These are phyloP conservation scores for Bellardia pandia DNA, from an alignment of 2,888 invertebrate species.

Conservation along the genomic window DNA sequence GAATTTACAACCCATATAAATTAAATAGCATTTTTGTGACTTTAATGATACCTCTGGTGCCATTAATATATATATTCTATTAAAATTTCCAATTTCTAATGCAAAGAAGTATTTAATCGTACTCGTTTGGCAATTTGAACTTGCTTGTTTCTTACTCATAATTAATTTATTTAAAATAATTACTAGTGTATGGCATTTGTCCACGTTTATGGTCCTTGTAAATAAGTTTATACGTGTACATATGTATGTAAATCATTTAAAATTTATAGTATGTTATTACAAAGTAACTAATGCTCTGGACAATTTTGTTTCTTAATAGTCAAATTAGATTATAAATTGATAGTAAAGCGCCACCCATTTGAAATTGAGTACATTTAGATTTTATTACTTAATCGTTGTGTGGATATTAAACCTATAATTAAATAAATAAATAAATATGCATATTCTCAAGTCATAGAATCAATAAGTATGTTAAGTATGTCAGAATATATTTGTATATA, in stretches of 20 bases:
- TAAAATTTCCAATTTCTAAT: not conserved
- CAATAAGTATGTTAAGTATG: not conserved
- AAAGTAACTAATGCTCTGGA: not conserved
- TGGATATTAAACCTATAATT: slow-evolving; percentile 8
- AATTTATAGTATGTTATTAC: not conserved
- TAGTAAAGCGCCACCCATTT: slow-evolving; percentile 16
- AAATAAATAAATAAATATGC: not conserved
- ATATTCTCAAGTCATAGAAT: too few species aligned
- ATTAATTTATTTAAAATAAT: slow-evolving; percentile 17
- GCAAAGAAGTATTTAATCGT: not conserved
- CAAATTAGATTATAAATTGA: slow-evolving; percentile 1
- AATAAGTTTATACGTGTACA: not conserved
- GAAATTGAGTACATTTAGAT: not conserved
- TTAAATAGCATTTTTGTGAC: not conserved
- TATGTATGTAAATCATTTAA: not conserved
- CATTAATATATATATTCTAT: not conserved
- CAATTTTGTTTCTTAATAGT: not conserved
- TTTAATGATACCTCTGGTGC: not conserved
- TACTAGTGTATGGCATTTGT: not conserved
- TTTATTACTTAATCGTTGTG: slow-evolving; percentile 31
- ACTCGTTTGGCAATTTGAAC: not conserved
- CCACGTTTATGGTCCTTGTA: not conserved
- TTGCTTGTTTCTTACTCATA: not conserved
- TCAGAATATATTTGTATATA: too few species aligned
- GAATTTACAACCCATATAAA: too few species aligned